Base-by-base conservation (phyloP, 2,888 invertebrate genomes). In the Leptopilina myrica region DNA sequence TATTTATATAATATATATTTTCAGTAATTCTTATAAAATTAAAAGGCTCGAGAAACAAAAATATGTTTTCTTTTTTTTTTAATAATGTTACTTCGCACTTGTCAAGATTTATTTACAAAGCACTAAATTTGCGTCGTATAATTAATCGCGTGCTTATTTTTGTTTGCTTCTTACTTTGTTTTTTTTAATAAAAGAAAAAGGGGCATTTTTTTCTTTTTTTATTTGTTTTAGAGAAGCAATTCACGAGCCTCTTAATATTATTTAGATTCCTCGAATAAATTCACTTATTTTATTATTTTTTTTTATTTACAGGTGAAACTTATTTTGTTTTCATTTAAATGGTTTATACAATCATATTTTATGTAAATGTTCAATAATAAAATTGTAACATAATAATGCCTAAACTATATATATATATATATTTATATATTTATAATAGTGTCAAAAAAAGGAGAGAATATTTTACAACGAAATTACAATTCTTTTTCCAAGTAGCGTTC, bases 381-480 rank as follows among this genome's bases (percentile, higher is more conserved):
- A 91, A 89, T 89, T 88, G 86, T 90, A 90, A 90, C 88, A 85
- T 89, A 91, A 88, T 89, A 89, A 89, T 89, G 86, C 87, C 88
- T 90, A 91, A 83, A 86, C 89, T 90, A 88, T 83, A 87, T 89
- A 49, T 33, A 33, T 33, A 33, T 33, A 33, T 33, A 33, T 33
- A 33, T 33, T 20, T 20, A 33, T 33, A 33, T 33, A 33, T 33
- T 33, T 33, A 33, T 33, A 33, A 33, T 49, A 89, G 83, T 85
- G 87, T 89, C 86, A 89, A 88, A 89, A 89, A 49, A 49, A 49
- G 12, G 49, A 49, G 49, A 89, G 88, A 91, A 90, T 91, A 89
- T 89, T 87, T 90, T 91, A 91, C 91, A 91, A 88, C 88, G 88
- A 90, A 91, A 91, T 90, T 91, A 91, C 90, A 91, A 78, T 81